Conservation (phyloP, 2,113 vertebrate genomes). For the Prunella fulvescens region DNA sequence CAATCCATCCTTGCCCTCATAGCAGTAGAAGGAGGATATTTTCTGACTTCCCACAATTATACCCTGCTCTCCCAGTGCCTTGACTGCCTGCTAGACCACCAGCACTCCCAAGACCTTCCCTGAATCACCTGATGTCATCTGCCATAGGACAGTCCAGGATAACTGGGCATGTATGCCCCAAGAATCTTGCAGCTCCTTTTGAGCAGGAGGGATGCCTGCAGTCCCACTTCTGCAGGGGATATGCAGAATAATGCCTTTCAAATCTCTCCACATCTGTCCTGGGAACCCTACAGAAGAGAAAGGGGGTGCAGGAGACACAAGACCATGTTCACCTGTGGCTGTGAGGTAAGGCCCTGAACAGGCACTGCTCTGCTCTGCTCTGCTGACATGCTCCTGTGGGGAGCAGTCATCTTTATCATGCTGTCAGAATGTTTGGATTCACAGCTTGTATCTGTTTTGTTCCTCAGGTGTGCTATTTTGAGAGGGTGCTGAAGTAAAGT, state of each 20-base stretch:
- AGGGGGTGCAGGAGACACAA: background rate
- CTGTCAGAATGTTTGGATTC: background rate
- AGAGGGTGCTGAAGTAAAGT: background rate
- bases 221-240: background rate
- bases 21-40: background rate
- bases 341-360: background rate
- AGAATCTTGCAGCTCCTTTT: background rate
- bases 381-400: background rate
- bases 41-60: background rate
- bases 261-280: background rate
- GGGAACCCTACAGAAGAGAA: rapidly evolving
- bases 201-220: background rate
- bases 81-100: background rate
- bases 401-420: background rate
- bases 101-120: background rate
- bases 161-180: rapidly evolving
- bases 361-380: rapidly evolving
- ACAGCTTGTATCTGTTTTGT: background rate
- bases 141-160: background rate
- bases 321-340: background rate
- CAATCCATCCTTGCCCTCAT: rapidly evolving
- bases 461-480: background rate
- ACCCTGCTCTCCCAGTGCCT: background rate
- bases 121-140: background rate
- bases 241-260: background rate